phyloP scores from a whole-genome alignment of 1,140 invertebrate species.

The Drosophila gunungcola region DNA sequence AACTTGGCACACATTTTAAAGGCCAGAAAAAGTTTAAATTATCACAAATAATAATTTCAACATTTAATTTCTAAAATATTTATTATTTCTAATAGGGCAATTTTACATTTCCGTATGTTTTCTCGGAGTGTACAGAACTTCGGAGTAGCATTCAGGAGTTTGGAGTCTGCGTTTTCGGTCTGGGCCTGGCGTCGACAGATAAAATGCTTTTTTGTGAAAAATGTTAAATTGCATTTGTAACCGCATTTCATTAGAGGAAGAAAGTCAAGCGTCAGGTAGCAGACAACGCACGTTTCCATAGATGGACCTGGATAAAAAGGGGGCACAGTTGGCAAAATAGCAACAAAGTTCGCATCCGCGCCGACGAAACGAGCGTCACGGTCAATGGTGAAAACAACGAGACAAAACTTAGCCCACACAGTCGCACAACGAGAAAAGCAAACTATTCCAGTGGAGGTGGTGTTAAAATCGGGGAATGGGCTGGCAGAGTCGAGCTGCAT shows the following conservation, averaged over 20 bases:
- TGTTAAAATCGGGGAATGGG: conserved; percentile 5
- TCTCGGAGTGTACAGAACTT: background rate
- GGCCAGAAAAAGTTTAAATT: no score
- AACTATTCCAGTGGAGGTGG: conserved; percentile 39
- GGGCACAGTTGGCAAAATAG: conserved; percentile 17
- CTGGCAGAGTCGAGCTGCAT: conserved; percentile 35
- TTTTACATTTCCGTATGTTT: background rate
- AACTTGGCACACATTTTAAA: no score
- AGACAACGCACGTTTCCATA: conserved; percentile 46
- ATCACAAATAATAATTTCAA: no score
- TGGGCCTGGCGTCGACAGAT: conserved; percentile 77
- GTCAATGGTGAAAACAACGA: conserved; percentile 62
- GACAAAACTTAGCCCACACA: conserved; percentile 18
- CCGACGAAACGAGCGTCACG: conserved; percentile 67
- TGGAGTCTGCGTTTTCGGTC: conserved; percentile 45
- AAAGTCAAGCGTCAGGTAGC: conserved; percentile 78
- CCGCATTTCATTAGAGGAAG: conserved; percentile 81
- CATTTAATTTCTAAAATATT: no score
- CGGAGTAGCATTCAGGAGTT: conserved; percentile 18
- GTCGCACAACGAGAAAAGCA: conserved; percentile 14
- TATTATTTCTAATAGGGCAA: no score
- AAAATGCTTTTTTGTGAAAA: conserved; percentile 78
- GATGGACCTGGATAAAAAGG: background rate
- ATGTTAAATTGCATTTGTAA: conserved; percentile 82
- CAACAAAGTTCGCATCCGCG: conserved; percentile 63